phyloP scores from a whole-genome alignment of 37 sponge, comb jelly and placozoan genomes.

The Haliclona indistincta region DNA sequence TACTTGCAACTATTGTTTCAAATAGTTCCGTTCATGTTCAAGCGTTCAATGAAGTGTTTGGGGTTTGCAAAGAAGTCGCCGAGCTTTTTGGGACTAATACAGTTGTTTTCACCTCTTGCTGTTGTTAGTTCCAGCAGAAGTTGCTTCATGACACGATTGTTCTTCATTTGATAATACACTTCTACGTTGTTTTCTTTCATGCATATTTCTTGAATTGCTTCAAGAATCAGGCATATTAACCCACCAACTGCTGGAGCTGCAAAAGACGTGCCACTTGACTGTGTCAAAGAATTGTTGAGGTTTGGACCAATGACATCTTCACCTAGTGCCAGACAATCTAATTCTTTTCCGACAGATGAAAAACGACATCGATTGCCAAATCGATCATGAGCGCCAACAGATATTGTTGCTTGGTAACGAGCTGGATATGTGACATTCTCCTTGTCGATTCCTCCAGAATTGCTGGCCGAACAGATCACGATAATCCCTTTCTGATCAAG shows the following conservation, averaged over 20 bases:
- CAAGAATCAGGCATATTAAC: neutral
- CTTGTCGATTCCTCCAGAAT: neutral
- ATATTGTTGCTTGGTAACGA: neutral
- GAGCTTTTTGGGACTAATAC: too few relatives aligned
- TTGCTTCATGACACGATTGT: too few relatives aligned
- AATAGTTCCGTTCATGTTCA: too few relatives aligned
- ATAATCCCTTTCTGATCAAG: neutral
- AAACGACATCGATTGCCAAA: neutral
- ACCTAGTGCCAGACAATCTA: neutral
- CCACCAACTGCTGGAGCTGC: neutral
- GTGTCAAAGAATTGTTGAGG: too few relatives aligned
- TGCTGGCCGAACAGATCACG: neutral
- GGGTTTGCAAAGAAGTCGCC: too few relatives aligned
- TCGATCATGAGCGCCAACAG: neutral
- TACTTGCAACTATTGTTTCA: too few relatives aligned
- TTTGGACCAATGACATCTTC: too few relatives aligned
- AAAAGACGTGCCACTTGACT: neutral
- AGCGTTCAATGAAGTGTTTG: too few relatives aligned
- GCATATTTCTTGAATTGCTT: neutral
- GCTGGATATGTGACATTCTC: neutral
- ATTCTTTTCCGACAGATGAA: neutral
- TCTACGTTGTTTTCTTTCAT: too few relatives aligned
- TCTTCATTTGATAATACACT: too few relatives aligned
- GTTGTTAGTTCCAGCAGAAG: too few relatives aligned
- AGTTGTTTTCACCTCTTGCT: too few relatives aligned